Evolutionary conservation across 2,797 vertebrate species (phyloP), one percentile per base, ranked within the genome.

Genomic region (Heliangelus exortis): DNA sequence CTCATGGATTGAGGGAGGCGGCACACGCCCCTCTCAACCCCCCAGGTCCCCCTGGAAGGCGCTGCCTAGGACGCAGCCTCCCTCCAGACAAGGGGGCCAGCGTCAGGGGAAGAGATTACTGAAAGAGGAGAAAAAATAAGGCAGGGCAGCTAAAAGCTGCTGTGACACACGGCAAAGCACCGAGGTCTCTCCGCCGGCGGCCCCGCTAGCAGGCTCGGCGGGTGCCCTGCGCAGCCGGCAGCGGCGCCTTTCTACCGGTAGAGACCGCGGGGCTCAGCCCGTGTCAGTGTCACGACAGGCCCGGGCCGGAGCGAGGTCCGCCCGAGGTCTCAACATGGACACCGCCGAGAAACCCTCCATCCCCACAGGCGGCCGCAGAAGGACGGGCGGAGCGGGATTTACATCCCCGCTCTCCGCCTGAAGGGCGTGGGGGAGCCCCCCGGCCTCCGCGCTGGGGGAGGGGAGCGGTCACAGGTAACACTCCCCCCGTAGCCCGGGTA

Each of bases 401-500:
- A 36, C 36, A 7, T 2, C 31, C 28, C 26, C 17, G 3, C 41
- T 15, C 55, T 17, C 57, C 36, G 17, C 36, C 48, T 15, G 50
- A 62, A 53, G 72, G 92, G 84, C 78, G 68, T 74, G 58, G 59
- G 41, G 33, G 48, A 59, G 51, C 45, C 11, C 57, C 61, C 45
- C 18, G 13, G 51, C 23, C 59, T 6, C 48, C 6, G 58, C 29
- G 53, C 67, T 26, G 89, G 59, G 80, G 66, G 61, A 67, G 28
- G 84, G 86, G 48, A 39, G 34, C 51, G 28, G 48, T 66, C 50
- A 67, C 92, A 95, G 95, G 95, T 94, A 92, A 66, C 26, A 17
- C 36, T 6, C 9, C 15, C 17, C 3, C 50, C 16, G 45, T 39
- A 39, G 48, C 36, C 51, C 36, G 15, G 7, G 51, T 18, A 33